Evolutionary conservation across 53 echinoderm and acorn worm species (phyloP).

Genomic region (Crossaster papposus): DNA sequence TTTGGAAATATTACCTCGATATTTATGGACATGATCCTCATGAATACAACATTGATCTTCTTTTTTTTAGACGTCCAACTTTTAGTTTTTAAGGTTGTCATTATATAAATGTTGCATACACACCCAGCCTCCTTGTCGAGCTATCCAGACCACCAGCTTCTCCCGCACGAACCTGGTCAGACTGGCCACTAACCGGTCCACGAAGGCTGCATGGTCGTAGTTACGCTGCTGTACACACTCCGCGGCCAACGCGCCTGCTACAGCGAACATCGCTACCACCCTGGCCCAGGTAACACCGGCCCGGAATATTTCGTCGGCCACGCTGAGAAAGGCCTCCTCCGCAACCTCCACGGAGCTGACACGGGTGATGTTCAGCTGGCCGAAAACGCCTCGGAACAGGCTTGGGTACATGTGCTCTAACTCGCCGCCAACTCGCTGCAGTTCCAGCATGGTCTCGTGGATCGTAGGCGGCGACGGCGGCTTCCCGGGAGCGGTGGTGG

Average conservation of each 20-base stretch:
- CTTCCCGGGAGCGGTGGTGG: neutral
- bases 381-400: slow-evolving; percentile 74
- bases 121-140: slow-evolving; percentile 88
- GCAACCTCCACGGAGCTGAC: slow-evolving; percentile 65
- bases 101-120: neutral
- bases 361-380: slow-evolving; percentile 74
- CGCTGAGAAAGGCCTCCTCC: slow-evolving; percentile 66
- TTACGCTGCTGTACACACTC: slow-evolving; percentile 84
- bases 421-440: slow-evolving; percentile 64
- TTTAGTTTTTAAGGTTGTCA: neutral
- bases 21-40: too few species aligned
- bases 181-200: slow-evolving; percentile 35
- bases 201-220: slow-evolving; percentile 65
- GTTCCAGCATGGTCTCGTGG: slow-evolving; percentile 53
- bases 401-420: slow-evolving; percentile 71
- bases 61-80: too few species aligned
- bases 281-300: slow-evolving; percentile 80
- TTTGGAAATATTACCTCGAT: too few species aligned
- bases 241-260: slow-evolving; percentile 72
- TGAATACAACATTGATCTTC: too few species aligned
- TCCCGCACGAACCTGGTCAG: slow-evolving; percentile 68
- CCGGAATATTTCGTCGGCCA: slow-evolving; percentile 71
- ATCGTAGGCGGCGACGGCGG: neutral
- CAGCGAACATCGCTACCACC: slow-evolving; percentile 78
- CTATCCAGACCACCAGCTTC: slow-evolving; percentile 74